Evolutionary conservation across 1,140 invertebrate species (phyloP).

Genomic region (Dinoponera quadriceps): DNA sequence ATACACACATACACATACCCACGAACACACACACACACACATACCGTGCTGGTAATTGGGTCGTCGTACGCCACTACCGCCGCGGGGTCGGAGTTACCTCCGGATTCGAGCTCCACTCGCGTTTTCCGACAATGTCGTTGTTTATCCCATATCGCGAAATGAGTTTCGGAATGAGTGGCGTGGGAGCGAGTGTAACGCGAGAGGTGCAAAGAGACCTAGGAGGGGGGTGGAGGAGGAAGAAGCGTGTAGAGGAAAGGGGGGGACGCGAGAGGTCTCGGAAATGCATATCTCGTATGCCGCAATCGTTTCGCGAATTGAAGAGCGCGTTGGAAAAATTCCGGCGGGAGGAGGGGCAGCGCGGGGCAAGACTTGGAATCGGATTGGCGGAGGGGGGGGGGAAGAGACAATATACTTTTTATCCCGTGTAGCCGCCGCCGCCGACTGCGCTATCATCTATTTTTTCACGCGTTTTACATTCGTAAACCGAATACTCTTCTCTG

Average conservation of each 20-base stretch:
- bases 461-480: conserved; percentile 40
- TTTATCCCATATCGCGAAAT: conserved; percentile 69
- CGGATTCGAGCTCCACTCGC: conserved; percentile 43
- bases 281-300: conserved; percentile 52
- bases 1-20: too few relatives aligned
- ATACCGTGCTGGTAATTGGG: conserved; percentile 56
- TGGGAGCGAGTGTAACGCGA: conserved; percentile 35
- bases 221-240: neutral
- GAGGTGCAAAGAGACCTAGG: neutral
- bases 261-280: conserved; percentile 42
- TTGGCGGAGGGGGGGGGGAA: neutral
- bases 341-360: neutral
- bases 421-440: neutral
- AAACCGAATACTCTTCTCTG: neutral
- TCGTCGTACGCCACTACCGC: conserved; percentile 37
- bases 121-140: conserved; percentile 62
- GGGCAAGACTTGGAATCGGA: too few relatives aligned
- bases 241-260: neutral
- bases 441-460: conserved; percentile 23
- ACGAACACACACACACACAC: too few relatives aligned
- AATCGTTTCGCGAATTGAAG: conserved; percentile 58
- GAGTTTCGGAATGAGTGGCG: conserved; percentile 63
- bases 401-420: conserved; percentile 31
- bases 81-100: neutral
- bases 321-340: conserved; percentile 22